These are phyloP conservation scores for Campoletis sonorensis DNA, from an alignment of 1,140 invertebrate species.

Conservation along the genomic window DNA sequence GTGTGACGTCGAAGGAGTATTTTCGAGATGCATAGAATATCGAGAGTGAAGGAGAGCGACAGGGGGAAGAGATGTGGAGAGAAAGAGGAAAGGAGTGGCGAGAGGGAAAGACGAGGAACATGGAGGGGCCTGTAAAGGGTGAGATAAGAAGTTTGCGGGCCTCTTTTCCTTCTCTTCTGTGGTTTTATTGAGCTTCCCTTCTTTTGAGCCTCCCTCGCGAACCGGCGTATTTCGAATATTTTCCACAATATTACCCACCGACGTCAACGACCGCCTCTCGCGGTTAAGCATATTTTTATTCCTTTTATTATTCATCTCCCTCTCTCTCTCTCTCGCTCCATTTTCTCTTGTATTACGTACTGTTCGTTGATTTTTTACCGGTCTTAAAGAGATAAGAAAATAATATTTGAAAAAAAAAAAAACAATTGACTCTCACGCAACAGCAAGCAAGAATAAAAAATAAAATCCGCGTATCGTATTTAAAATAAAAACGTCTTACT, in stretches of 20 bases:
- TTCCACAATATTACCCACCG: slow-evolving; percentile 44
- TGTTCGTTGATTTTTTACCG: slow-evolving; percentile 33
- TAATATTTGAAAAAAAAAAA: not conserved
- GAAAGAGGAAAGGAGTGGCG: not conserved
- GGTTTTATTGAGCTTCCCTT: not conserved
- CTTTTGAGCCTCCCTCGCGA: not conserved
- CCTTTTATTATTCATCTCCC: not conserved
- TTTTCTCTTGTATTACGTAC: slow-evolving; percentile 17
- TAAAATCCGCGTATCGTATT: not conserved
- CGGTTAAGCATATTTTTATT: slow-evolving; percentile 39
- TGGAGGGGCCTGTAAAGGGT: slow-evolving; percentile 20
- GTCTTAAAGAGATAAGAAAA: slow-evolving; percentile 29
- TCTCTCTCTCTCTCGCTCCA: too few relatives aligned
- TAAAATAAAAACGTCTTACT: not conserved
- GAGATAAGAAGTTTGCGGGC: slow-evolving; percentile 40
- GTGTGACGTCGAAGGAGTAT: slow-evolving; percentile 15
- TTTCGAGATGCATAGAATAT: slow-evolving; percentile 35
- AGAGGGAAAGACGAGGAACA: too few relatives aligned
- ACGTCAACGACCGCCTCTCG: slow-evolving; percentile 6
- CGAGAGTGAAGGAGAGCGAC: slow-evolving; percentile 8
- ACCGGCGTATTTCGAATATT: slow-evolving; percentile 39
- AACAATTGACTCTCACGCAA: not conserved
- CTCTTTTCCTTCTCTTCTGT: slow-evolving; percentile 28
- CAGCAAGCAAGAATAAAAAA: not conserved
- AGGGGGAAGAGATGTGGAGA: not conserved